Evolutionary conservation across 2,888 invertebrate genomes (phyloP).

Genomic region (Agonopterix alstromeriana): DNA sequence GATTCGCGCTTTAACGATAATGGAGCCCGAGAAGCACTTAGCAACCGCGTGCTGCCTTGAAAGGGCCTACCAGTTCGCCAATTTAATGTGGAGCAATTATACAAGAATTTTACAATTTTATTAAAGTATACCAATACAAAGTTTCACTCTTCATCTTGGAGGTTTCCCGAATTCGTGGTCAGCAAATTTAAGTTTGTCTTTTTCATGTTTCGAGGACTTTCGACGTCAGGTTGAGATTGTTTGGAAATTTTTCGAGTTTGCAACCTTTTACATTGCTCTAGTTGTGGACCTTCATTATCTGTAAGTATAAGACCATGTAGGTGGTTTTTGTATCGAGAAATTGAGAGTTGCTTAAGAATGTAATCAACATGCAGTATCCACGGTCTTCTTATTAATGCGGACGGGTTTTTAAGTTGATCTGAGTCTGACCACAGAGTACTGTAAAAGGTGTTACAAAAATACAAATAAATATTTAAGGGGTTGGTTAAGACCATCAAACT

Average conservation of each 20-base stretch:
- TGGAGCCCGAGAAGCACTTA: slow-evolving; percentile 1
- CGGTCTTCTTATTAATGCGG: too few relatives aligned
- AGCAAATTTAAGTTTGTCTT: slow-evolving; percentile 4
- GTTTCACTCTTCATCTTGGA: neutral
- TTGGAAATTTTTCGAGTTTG: slow-evolving; percentile 15
- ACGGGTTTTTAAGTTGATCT: too few relatives aligned
- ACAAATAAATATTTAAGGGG: too few relatives aligned
- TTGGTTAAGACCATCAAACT: too few relatives aligned
- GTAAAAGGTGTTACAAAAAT: too few relatives aligned
- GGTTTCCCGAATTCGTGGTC: neutral
- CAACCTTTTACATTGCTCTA: slow-evolving; percentile 13
- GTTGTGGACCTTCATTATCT: slow-evolving; percentile 1
- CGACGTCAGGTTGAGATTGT: slow-evolving; percentile 7
- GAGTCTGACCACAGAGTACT: too few relatives aligned
- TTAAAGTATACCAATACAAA: slow-evolving; percentile 9
- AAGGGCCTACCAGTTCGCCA: slow-evolving; percentile 29
- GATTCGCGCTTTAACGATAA: too few relatives aligned
- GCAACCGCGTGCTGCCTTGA: slow-evolving; percentile 38
- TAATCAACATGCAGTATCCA: too few relatives aligned
- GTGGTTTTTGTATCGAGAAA: too few relatives aligned
- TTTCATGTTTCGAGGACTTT: slow-evolving; percentile 7
- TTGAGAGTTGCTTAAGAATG: too few relatives aligned
- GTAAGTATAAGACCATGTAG: neutral
- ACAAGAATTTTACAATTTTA: slow-evolving; percentile 16
- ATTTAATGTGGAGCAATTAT: slow-evolving; percentile 46